Base-by-base conservation (phyloP, 2,888 invertebrate genomes). In the Parnassius smintheus region DNA sequence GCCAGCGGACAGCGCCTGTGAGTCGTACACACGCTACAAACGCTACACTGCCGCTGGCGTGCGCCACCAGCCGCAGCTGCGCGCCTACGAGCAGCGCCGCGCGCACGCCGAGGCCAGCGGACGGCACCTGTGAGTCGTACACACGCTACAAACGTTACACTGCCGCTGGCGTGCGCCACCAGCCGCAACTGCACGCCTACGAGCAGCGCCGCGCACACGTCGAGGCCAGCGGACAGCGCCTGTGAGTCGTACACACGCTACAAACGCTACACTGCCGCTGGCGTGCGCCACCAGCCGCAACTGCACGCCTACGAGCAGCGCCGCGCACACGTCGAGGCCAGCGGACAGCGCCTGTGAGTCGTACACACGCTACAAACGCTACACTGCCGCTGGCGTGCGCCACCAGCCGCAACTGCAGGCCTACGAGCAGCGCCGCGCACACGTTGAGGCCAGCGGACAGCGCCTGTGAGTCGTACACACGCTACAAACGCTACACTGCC, bases 351-450 rank as follows among this genome's bases (percentile, higher is more conserved):
- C 18, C 18, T 18, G 18, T 18, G 18, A 18, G 18, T 18, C 18
- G 18, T 18, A 18, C 18, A 4, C 4, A 4, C 25, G 25, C 25
- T 25, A 25, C 25, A 25, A 2, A 0, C 98, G 25, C 88, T 99
- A 68, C 95, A 96, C 97, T 99, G 76, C 97, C 98, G 1, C 80
- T 98, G 71, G 94, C 95, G 50, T 94, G 94, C 52, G 97, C 97
- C 8, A 99, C 87, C 93, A 94, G 78, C 93, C 93, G 46, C 94
- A 94, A 72, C 95, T 97, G 18, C 92, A 93, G 7, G 95, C 94
- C 1, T 97, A 95, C 84, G 95, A 97, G 85, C 88, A 88, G 58
- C 86, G 92, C 59, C 92, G 94, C 70, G 91, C 92, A 11, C 94
- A 94, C 72, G 94, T 94, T 0, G 94, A 95, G 82, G 92, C 93